These are phyloP conservation scores for Poeciliopsis gracilis DNA, from an alignment of 2,797 vertebrate genomes.

Conservation along the genomic window DNA sequence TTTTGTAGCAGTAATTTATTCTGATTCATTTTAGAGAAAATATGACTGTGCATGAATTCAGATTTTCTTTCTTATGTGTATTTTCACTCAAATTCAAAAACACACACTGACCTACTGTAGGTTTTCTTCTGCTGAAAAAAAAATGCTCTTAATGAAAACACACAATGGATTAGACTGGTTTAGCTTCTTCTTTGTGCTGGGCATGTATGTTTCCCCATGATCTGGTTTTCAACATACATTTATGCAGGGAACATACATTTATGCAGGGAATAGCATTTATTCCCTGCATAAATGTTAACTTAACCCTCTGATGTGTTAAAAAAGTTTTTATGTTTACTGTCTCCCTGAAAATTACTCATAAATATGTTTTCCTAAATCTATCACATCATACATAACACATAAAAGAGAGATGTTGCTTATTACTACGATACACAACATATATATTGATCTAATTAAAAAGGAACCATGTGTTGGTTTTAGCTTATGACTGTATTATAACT, in stretches of 20 bases:
- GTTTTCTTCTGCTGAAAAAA: constrained; percentile 18
- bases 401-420: constrained; percentile 48
- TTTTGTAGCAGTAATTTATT: constrained; percentile 62
- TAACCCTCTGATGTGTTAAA: constrained; percentile 51
- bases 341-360: constrained; percentile 37
- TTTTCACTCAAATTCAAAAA: constrained; percentile 33
- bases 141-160: constrained; percentile 35
- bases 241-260: too few species aligned
- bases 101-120: constrained; percentile 12
- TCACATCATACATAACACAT: constrained; percentile 18
- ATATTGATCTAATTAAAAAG: constrained; percentile 28
- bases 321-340: constrained; percentile 51
- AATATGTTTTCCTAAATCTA: constrained; percentile 41
- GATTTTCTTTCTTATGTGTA: constrained; percentile 12
- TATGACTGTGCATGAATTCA: constrained; percentile 46
- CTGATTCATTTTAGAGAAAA: constrained; percentile 60
- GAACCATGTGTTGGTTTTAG: neutral
- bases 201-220: constrained; percentile 65
- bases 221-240: constrained; percentile 38
- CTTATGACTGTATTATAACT: neutral
- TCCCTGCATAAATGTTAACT: constrained; percentile 33
- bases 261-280: too few species aligned
- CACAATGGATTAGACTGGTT: constrained; percentile 52
- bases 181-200: constrained; percentile 46
- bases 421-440: constrained; percentile 24